Base-by-base conservation (phyloP, 1,140 invertebrate species). In the Bradynema listronoti region DNA sequence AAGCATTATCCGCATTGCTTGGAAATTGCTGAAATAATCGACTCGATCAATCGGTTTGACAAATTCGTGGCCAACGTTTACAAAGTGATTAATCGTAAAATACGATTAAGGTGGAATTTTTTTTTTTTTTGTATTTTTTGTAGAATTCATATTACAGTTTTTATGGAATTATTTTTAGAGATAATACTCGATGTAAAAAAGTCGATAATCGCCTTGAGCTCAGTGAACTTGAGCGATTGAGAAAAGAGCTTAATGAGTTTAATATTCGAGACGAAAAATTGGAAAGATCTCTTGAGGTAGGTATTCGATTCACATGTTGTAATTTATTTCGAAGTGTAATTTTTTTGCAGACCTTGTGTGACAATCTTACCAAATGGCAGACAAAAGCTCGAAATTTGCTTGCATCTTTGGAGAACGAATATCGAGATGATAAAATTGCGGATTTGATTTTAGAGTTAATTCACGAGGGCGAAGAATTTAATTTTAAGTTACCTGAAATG, bases 171-270 rank as follows among this genome's bases (percentile, higher is more conserved):
- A 42, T 54, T 3, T 61, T 60, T 16, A 71, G 65, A 5, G 65
- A 67, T 36, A 45, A 67, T 7, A 67, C 65, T 6, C 65, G 70
- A 11, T 63, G 49, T 39, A 66, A 67, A 42, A 55, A 67, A 50
- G 65, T 54, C 4, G 65, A 67, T 41, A 52, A 47, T 50, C 65
- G 65, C 0, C 57, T 61, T 22, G 49, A 71, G 24, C 52, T 52
- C 19, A 24, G 36, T 22, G 68, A 71, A 29, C 27, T 67, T 9
- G 16, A 46, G 16, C 32, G 24, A 3, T 45, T 66, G 5, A 43
- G 55, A n/a, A 33, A 67, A 16, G 61, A 65, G 59, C 32, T 66
- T 22, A 9, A 50, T 32, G 45, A 61, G 30, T 66, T 45, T 24
- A 51, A 39, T 34, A 24, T 53, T 19, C 22, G 54, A 39, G 65